Conservation (phyloP, 2,113 vertebrate genomes). For the Ploceus nigricollis region DNA sequence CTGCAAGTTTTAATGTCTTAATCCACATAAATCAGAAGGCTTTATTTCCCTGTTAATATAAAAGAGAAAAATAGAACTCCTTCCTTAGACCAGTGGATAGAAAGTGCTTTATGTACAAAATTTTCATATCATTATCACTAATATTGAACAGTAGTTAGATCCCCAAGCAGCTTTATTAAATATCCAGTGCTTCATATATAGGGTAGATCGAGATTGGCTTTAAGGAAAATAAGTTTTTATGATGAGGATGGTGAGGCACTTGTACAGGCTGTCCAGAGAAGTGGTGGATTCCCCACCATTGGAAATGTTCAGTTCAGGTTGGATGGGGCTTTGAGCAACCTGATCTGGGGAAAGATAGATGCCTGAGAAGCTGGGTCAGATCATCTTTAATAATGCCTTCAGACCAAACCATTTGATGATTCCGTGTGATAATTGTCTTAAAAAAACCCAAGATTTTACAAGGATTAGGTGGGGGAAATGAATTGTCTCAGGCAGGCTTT, state of each 20-base stretch:
- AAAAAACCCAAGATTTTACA: not conserved
- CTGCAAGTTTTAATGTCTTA: not conserved
- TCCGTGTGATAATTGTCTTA: not conserved
- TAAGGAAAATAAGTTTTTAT: not conserved
- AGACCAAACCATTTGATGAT: not conserved
- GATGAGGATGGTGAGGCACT: not conserved
- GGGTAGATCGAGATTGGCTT: not conserved
- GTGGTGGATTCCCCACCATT: rapidly evolving
- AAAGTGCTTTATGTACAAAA: not conserved
- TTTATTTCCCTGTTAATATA: not conserved
- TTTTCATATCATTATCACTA: not conserved
- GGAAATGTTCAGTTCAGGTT: not conserved
- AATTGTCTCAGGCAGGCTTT: not conserved
- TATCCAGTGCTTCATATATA: not conserved
- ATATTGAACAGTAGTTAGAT: not conserved
- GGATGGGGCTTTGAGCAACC: not conserved
- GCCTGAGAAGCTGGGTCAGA: rapidly evolving
- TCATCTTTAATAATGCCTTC: not conserved
- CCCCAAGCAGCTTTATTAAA: not conserved
- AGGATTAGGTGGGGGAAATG: not conserved
- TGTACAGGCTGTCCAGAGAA: not conserved
- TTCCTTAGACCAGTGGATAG: not conserved
- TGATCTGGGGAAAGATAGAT: not conserved
- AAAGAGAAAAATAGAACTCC: not conserved
- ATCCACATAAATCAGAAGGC: not conserved